Evolutionary conservation across 1,140 invertebrate species (phyloP).

Genomic region (Drosophila malerkotliana): DNA sequence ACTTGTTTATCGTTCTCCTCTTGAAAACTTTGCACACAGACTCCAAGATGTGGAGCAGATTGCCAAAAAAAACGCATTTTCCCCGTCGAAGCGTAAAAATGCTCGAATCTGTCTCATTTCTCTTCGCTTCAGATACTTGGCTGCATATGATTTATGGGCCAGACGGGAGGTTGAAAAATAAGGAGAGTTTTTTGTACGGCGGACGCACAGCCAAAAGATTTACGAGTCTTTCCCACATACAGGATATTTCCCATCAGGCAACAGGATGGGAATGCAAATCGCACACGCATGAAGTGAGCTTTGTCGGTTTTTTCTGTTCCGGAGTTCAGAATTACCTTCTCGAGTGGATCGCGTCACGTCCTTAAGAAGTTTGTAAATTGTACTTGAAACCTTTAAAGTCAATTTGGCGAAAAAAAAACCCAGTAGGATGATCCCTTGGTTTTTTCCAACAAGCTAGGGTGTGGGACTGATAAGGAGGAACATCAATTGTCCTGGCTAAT

Average conservation of each 20-base stretch:
- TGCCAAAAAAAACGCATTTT: slow-evolving; percentile 36
- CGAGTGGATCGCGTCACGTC: slow-evolving; percentile 40
- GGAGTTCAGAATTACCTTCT: slow-evolving; percentile 19
- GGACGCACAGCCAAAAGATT: slow-evolving; percentile 61
- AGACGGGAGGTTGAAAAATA: slow-evolving; percentile 41
- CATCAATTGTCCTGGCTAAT: slow-evolving; percentile 40
- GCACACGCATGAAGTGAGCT: slow-evolving; percentile 40
- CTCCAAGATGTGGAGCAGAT: neutral
- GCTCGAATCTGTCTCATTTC: slow-evolving; percentile 28
- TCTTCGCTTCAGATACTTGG: slow-evolving; percentile 44
- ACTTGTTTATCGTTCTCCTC: neutral
- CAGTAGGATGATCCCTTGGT: slow-evolving; percentile 28
- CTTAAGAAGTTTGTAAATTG: slow-evolving; percentile 19
- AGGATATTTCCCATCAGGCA: slow-evolving; percentile 37
- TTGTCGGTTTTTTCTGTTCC: neutral
- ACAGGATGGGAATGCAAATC: slow-evolving; percentile 63
- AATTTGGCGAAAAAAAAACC: slow-evolving; percentile 42
- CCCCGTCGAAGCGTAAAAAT: slow-evolving; percentile 64
- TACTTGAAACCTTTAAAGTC: slow-evolving; percentile 58
- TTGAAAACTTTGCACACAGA: neutral
- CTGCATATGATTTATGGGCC: slow-evolving; percentile 78
- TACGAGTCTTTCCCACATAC: slow-evolving; percentile 64
- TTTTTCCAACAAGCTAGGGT: slow-evolving; percentile 22
- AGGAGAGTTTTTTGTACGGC: slow-evolving; percentile 2
- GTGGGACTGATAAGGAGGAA: slow-evolving; percentile 19